Conservation (phyloP, 2,888 invertebrate genomes). For the Podabrus alpinus region DNA sequence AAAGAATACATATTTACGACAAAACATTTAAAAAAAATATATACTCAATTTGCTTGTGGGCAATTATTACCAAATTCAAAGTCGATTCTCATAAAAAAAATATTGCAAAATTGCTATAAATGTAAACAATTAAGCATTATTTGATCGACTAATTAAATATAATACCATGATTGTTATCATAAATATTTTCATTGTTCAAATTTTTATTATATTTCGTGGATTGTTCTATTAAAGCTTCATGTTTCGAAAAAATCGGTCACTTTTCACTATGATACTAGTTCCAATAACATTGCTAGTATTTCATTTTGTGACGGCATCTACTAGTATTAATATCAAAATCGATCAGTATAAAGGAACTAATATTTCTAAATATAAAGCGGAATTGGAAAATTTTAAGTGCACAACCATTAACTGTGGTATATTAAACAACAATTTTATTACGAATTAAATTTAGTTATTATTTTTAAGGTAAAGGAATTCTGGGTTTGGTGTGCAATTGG, state of each 20-base stretch:
- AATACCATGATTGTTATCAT: background rate
- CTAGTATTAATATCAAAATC: background rate
- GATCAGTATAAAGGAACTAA: background rate
- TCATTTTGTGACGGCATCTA: background rate
- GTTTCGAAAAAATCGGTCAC: too few species aligned
- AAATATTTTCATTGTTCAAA: too few species aligned
- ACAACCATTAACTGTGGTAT: background rate
- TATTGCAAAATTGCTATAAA: background rate
- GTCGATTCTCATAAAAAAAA: background rate
- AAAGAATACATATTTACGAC: too few species aligned
- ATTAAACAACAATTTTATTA: background rate
- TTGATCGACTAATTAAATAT: background rate
- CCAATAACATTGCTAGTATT: background rate
- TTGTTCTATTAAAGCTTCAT: too few species aligned
- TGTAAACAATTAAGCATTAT: background rate
- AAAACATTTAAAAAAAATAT: too few species aligned
- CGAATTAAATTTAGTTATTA: background rate
- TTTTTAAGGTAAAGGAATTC: background rate
- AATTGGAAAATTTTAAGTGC: background rate
- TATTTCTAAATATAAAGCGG: background rate
- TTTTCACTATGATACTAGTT: background rate
- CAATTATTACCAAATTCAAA: too few species aligned
- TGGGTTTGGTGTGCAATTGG: too few species aligned
- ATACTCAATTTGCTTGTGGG: too few species aligned
- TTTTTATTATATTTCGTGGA: too few species aligned